Base-by-base conservation (phyloP, 2,797 vertebrate genomes). In the Eupleurogrammus muticus region DNA sequence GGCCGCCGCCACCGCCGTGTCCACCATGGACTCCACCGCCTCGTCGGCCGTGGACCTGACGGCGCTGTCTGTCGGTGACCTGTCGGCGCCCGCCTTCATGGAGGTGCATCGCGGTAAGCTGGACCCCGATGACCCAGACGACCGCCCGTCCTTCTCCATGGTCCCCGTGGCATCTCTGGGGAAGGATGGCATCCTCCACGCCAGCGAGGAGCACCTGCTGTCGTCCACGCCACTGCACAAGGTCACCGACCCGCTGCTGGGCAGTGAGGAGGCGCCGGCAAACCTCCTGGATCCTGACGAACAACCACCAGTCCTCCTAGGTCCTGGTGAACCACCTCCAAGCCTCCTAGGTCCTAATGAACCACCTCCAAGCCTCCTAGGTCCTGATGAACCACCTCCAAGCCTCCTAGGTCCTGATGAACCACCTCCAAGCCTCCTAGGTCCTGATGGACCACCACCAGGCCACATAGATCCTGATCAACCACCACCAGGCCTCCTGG, bases 11-110 rank as follows among this genome's bases (percentile, higher is more conserved):
- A 84, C 81, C 1, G 95, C 88, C 0, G 93, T 95, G 0, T 96
- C 96, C 0, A 94, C 94, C 6, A 94, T 96, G 0, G 96, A 96
- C 77, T 95, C 94, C 16, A 93, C 96, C 17, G 95, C 96, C 0
- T 97, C 96, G 48, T 94, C 94, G 0, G 92, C 92, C 10, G 47
- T 88, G 0, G 93, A 94, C 52, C 23, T 92, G 58, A 83, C 87
- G 0, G 82, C 54, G 5, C 77, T 65, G 0, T 80, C 75, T 0
- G 66, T 54, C 5, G 60, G 66, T 1, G 84, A 87, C 10, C n/a
- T 66, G 23, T 62, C 79, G 0, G 58, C 51, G 8, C 71, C 73
- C 2, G 12, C 32, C 0, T 70, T 75, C 21, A 66, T 76, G 12
- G 89, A 87, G 48, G 63, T 84, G 9, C 78, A 69, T 28, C 42